These are phyloP conservation scores for Dicyrtomina minuta DNA, from an alignment of 2,888 invertebrate species.

Conservation along the genomic window DNA sequence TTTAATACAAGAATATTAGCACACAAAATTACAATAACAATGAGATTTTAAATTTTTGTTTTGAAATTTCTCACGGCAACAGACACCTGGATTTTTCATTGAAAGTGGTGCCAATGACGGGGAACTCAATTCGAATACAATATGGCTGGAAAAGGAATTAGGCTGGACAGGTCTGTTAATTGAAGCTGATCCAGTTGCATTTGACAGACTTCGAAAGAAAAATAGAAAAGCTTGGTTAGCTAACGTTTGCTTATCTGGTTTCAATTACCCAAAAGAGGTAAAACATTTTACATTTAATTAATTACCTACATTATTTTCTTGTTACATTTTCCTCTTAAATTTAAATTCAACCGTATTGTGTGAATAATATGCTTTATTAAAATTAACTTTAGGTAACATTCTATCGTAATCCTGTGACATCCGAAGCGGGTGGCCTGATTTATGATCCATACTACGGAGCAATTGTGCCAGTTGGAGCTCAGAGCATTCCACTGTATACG, in stretches of 20 bases:
- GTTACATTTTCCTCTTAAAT: too few relatives aligned
- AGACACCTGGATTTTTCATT: slow-evolving; percentile 35
- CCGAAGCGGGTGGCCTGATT: slow-evolving; percentile 32
- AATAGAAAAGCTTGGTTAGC: slow-evolving; percentile 35
- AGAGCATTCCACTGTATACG: slow-evolving; percentile 55
- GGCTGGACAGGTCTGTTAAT: slow-evolving; percentile 32
- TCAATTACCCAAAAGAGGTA: slow-evolving; percentile 25
- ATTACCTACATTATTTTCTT: slow-evolving; percentile 5
- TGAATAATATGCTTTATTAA: too few relatives aligned
- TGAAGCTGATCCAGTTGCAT: slow-evolving; percentile 34
- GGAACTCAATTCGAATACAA: slow-evolving; percentile 28
- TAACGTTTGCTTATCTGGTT: slow-evolving; percentile 30
- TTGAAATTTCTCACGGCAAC: too few relatives aligned
- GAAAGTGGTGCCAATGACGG: slow-evolving; percentile 38
- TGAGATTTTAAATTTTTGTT: too few relatives aligned
- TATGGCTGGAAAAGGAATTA: slow-evolving; percentile 31
- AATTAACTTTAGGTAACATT: slow-evolving; percentile 31
- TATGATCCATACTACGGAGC: slow-evolving; percentile 29
- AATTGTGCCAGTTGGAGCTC: slow-evolving; percentile 47
- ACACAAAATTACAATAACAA: neutral
- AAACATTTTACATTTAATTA: neutral
- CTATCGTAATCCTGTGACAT: slow-evolving; percentile 23
- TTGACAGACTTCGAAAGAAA: slow-evolving; percentile 14
- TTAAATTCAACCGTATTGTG: too few relatives aligned
- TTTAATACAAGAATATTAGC: neutral